Conservation (phyloP, 2,888 invertebrate species). For the Malachius bipustulatus region DNA sequence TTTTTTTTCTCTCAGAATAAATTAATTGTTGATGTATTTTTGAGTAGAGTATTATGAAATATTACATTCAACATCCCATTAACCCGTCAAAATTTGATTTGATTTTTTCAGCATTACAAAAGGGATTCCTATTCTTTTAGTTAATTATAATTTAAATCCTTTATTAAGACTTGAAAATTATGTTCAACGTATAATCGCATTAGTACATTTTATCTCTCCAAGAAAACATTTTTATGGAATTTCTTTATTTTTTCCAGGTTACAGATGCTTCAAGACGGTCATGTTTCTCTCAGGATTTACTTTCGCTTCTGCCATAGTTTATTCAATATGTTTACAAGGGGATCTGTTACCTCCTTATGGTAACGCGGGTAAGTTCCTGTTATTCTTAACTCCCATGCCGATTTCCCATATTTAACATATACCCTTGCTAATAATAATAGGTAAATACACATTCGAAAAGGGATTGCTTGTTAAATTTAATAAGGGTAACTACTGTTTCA, state of each 20-base stretch:
- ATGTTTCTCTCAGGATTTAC: constrained; percentile 83
- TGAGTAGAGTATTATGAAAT: too few relatives aligned
- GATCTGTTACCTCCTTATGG: constrained; percentile 66
- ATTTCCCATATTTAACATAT: too few relatives aligned
- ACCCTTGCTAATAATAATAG: too few relatives aligned
- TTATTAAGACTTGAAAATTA: constrained; percentile 4
- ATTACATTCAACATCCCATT: too few relatives aligned
- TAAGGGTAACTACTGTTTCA: too few relatives aligned
- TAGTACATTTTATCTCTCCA: constrained; percentile 11
- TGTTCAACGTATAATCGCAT: constrained; percentile 4
- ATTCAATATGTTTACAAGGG: constrained; percentile 69
- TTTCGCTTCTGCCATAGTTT: constrained; percentile 71
- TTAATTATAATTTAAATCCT: constrained; percentile 4
- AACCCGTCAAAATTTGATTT: too few relatives aligned
- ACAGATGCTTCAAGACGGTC: constrained; percentile 76
- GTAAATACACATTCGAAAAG: too few relatives aligned
- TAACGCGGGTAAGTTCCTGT: constrained; percentile 49
- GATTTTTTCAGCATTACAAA: constrained; percentile 3
- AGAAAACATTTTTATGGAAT: too few relatives aligned
- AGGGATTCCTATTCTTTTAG: not conserved
- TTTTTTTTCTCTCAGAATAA: too few relatives aligned
- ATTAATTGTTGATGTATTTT: too few relatives aligned
- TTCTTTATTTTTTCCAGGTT: constrained; percentile 46
- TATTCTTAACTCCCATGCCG: too few relatives aligned
- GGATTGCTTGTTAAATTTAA: too few relatives aligned